Evolutionary conservation across 2,113 vertebrate genomes (phyloP).

Genomic region (Smithornis capensis): DNA sequence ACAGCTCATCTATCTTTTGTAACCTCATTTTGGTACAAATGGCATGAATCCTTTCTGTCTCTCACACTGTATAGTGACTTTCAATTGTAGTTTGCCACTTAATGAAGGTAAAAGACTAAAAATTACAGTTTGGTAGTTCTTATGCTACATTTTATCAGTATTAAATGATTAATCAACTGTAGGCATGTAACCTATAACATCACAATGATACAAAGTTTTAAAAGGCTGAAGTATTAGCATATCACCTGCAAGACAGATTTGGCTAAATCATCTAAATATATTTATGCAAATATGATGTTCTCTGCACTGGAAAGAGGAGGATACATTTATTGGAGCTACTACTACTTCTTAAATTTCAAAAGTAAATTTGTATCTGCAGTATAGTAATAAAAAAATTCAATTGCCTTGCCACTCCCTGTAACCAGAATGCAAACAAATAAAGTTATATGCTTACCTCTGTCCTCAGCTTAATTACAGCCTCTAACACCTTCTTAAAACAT

Average conservation of each 20-base stretch:
- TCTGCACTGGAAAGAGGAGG: not conserved
- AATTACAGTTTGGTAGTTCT: not conserved
- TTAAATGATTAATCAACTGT: not conserved
- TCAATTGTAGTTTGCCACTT: not conserved
- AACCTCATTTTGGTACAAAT: not conserved
- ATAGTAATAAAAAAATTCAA: not conserved
- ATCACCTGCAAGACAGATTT: not conserved
- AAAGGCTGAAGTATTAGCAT: not conserved
- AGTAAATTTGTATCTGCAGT: not conserved
- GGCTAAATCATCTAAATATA: not conserved
- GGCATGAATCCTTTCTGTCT: not conserved
- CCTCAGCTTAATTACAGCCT: not conserved
- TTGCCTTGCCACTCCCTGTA: not conserved
- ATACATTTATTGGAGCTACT: not conserved
- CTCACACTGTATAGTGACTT: not conserved
- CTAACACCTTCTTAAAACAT: conserved; percentile 5
- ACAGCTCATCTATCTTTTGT: not conserved
- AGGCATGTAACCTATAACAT: not conserved
- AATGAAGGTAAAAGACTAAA: not conserved
- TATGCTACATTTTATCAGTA: not conserved
- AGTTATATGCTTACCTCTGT: not conserved
- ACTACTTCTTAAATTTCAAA: not conserved
- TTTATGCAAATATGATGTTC: not conserved
- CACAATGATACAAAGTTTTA: not conserved
- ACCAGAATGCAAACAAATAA: not conserved